Evolutionary conservation across 2,113 vertebrate species (phyloP).

Genomic region (Campylorhamphus procurvoides): DNA sequence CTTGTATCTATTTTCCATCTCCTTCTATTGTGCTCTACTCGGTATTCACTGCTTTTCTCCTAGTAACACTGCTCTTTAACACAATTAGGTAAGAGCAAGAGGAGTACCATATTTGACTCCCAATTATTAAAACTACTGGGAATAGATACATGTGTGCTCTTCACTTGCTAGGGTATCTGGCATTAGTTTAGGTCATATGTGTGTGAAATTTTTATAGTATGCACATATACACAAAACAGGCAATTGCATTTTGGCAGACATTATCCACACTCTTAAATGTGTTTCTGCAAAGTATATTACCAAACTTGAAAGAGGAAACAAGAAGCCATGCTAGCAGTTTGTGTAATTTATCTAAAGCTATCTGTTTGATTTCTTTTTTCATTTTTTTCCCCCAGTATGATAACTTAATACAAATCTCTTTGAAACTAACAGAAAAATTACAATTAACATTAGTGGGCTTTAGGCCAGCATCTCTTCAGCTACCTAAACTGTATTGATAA

Average conservation of each 20-base stretch:
- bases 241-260: neutral
- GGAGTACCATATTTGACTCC: constrained; percentile 88
- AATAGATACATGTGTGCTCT: constrained; percentile 81
- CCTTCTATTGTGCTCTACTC: constrained; percentile 86
- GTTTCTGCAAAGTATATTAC: neutral
- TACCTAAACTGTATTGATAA: neutral
- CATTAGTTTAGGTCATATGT: constrained; percentile 8
- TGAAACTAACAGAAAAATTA: neutral
- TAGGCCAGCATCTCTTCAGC: neutral
- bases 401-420: neutral
- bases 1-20: constrained; percentile 94
- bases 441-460: neutral
- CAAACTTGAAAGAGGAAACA: neutral
- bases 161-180: constrained; percentile 50
- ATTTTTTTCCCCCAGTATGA: neutral
- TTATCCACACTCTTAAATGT: neutral
- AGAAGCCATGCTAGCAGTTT: neutral
- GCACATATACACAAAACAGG: neutral
- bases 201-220: constrained; percentile 9
- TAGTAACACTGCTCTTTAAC: constrained; percentile 93
- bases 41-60: constrained; percentile 87
- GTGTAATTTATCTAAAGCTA: neutral
- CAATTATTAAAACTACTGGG: constrained; percentile 91
- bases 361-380: neutral
- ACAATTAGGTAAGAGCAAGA: constrained; percentile 91